phyloP scores from a whole-genome alignment of 2,888 invertebrate genomes.

The Melitaea athalia region DNA sequence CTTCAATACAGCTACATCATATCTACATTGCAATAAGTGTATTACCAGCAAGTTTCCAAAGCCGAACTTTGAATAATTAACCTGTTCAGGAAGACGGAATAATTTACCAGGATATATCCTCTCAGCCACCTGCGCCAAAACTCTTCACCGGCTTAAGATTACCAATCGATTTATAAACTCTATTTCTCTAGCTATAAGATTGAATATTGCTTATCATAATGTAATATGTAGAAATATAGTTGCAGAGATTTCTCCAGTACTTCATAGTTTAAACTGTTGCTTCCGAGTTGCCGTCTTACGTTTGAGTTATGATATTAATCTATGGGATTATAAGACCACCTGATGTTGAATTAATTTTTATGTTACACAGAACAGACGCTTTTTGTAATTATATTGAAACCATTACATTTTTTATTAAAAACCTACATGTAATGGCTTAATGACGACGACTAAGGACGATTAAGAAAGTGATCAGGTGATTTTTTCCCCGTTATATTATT shows the following conservation, averaged over 20 bases:
- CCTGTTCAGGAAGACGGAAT: conserved; percentile 47
- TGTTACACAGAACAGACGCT: not conserved
- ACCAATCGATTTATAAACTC: not conserved
- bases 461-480: no score
- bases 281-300: conserved; percentile 20
- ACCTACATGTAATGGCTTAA: not conserved
- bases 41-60: conserved; percentile 28
- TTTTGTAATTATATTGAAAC: not conserved
- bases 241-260: conserved; percentile 27
- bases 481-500: no score
- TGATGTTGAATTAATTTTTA: conserved; percentile 22
- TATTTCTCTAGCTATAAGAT: not conserved
- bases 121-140: conserved; percentile 63
- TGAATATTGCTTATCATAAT: not conserved
- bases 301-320: conserved; percentile 39
- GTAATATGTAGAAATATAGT: not conserved
- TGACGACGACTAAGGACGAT: no score
- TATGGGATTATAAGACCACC: conserved; percentile 34
- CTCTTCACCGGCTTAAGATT: conserved; percentile 23
- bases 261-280: conserved; percentile 35
- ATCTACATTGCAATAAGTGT: not conserved
- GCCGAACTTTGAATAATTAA: conserved; percentile 60
- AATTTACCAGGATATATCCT: conserved; percentile 48
- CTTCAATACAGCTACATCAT: not conserved
- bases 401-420: not conserved